These are phyloP conservation scores for Drosophila takahashii DNA, from an alignment of 1,140 invertebrate species.

Conservation along the genomic window DNA sequence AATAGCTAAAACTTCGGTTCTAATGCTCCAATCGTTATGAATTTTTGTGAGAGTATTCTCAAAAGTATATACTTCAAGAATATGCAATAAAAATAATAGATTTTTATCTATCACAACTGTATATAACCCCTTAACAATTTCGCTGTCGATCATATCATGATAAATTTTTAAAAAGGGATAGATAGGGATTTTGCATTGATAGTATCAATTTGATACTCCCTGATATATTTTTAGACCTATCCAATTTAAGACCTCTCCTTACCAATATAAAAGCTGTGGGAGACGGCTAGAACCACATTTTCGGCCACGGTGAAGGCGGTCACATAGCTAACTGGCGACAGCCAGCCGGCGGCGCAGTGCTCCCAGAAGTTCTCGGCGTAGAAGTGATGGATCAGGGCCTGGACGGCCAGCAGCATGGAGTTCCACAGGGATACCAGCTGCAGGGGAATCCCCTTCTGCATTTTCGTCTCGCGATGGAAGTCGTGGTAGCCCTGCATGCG, in stretches of 20 bases:
- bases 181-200: too few species aligned
- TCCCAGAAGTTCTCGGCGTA: slow-evolving; percentile 87
- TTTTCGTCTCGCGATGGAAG: slow-evolving; percentile 88
- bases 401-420: slow-evolving; percentile 86
- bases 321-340: slow-evolving; percentile 87
- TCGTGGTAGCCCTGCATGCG: slow-evolving; percentile 88
- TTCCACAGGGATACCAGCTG: slow-evolving; percentile 88
- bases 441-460: slow-evolving; percentile 87
- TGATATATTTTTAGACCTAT: too few species aligned
- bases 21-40: too few species aligned
- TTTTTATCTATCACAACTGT: too few species aligned
- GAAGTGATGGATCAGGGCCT: slow-evolving; percentile 88
- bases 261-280: slow-evolving; percentile 87
- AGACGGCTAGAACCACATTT: slow-evolving; percentile 86
- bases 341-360: slow-evolving; percentile 86
- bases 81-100: too few species aligned
- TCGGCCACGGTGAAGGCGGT: slow-evolving; percentile 86
- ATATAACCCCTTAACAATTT: too few species aligned
- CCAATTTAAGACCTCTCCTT: slow-evolving; percentile 51
- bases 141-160: too few species aligned
- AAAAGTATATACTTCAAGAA: too few species aligned
- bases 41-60: too few species aligned
- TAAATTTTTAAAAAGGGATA: too few species aligned
- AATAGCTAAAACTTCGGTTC: too few species aligned
- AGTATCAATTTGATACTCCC: too few species aligned